Evolutionary conservation across 2,113 vertebrate species (phyloP), one percentile per base, ranked within the genome.

Genomic region (Dunckerocampus dactyliophorus): DNA sequence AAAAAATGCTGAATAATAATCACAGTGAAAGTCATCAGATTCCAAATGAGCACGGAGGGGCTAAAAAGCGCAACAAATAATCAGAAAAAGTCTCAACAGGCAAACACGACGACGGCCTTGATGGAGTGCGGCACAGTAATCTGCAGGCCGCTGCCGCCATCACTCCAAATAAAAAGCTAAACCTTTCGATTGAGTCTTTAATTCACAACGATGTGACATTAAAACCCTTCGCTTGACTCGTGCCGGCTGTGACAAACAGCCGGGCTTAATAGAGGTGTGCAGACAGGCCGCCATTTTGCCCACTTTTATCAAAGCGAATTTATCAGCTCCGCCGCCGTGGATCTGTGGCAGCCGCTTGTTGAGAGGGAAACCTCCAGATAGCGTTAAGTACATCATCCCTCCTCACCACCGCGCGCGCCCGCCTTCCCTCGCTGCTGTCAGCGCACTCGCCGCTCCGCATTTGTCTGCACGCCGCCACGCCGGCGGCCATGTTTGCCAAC

Each of bases 261-360:
- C 15, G 85, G 65, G 75, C 84, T 79, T 86, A 82, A 89, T 84
- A 84, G 87, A 88, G 89, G 88, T 87, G 83, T 82, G 87, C 82
- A 89, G 86, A 88, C 87, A 87, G 88, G 83, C 83, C 80, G 88
- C 82, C 90, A 86, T 90, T 87, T 89, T 75, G 57, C 51, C 86
- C 82, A 85, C 87, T 89, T 89, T 86, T 87, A 87, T 87, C 87
- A 86, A 88, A 83, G 80, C 61, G 79, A 82, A 89, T 88, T 89
- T 82, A 89, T 90, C 83, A 84, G 66, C 68, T 74, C 39, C 39
- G 39, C 39, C 39, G 39, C 75, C 83, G 77, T 8, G 85, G 86
- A 85, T 87, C 79, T 80, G 82, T 74, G 80, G 77, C 80, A 87
- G 87, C 77, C 78, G 82, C 88, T 82, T 86, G 88, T 90, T 89